phyloP scores from a whole-genome alignment of 2,113 vertebrate genomes.

The Tragelaphus strepsiceros region DNA sequence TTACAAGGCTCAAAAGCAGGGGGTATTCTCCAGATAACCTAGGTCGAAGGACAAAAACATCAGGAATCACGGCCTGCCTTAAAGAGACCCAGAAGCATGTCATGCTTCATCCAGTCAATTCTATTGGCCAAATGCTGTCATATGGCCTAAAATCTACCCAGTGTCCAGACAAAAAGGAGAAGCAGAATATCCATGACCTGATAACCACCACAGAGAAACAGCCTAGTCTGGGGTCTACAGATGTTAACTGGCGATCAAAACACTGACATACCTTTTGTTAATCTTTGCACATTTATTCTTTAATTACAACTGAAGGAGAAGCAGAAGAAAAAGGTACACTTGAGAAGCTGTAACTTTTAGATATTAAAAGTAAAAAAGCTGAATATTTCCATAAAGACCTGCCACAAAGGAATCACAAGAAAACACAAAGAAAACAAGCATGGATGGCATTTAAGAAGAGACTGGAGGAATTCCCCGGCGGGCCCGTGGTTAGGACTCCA shows the following conservation, averaged over 20 bases:
- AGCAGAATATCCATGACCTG: not conserved
- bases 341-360: not conserved
- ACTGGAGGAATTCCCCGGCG: rapidly evolving
- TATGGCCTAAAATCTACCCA: not conserved
- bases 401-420: not conserved
- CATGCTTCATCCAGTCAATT: not conserved
- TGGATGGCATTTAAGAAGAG: not conserved
- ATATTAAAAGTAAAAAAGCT: not conserved
- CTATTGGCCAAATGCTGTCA: not conserved
- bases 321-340: not conserved
- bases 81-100: not conserved
- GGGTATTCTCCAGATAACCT: not conserved
- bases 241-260: not conserved
- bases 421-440: not conserved
- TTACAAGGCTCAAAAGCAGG: not conserved
- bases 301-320: not conserved
- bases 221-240: not conserved
- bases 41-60: not conserved
- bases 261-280: not conserved
- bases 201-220: not conserved
- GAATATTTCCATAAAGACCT: not conserved
- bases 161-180: not conserved
- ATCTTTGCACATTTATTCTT: not conserved
- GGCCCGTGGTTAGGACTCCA: not conserved
- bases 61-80: not conserved